Evolutionary conservation across 2,797 vertebrate species (phyloP).

Genomic region (Myiotriccus ornatus): DNA sequence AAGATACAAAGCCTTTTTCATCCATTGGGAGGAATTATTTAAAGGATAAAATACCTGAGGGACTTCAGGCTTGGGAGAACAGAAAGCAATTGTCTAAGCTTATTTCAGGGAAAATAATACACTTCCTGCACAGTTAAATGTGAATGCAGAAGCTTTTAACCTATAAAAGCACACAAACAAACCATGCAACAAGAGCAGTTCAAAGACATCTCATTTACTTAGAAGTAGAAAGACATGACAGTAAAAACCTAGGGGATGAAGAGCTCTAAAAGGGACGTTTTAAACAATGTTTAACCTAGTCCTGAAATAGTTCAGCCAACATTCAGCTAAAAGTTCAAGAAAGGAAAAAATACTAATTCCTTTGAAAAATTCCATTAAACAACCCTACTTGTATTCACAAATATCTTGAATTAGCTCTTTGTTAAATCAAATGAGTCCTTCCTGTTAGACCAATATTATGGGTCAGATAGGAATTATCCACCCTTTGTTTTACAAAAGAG

Average conservation of each 20-base stretch:
- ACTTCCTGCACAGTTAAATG: neutral
- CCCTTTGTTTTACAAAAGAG: neutral
- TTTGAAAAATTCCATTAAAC: neutral
- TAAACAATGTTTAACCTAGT: neutral
- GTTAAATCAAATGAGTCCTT: neutral
- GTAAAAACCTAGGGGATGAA: neutral
- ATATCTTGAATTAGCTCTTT: neutral
- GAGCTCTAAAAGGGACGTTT: neutral
- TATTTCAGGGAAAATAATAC: conserved; percentile 11
- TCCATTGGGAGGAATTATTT: neutral
- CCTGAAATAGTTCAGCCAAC: neutral
- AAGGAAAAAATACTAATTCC: neutral
- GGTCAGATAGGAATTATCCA: neutral
- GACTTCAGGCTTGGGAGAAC: neutral
- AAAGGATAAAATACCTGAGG: neutral
- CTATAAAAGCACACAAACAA: neutral
- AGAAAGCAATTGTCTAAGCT: neutral
- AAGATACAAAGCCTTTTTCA: neutral
- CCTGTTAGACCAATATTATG: neutral
- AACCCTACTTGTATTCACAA: neutral
- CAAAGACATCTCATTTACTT: conserved; percentile 22
- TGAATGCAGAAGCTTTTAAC: conserved; percentile 1
- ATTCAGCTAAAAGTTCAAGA: neutral
- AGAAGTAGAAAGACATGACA: neutral
- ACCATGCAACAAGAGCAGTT: neutral